phyloP scores from a whole-genome alignment of 2,888 invertebrate genomes.

The Palloptera scutellata region DNA sequence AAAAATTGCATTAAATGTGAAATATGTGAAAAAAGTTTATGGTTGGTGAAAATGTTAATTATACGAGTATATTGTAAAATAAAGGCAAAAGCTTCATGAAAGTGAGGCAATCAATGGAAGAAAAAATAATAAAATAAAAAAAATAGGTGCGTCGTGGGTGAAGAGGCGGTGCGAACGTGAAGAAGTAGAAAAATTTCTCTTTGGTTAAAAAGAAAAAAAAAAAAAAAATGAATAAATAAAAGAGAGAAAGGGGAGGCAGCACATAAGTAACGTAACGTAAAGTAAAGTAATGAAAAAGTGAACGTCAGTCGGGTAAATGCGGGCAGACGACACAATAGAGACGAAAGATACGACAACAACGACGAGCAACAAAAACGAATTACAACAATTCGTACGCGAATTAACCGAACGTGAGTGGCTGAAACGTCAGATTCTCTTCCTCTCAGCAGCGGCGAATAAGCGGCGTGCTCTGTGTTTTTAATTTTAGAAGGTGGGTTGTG shows the following conservation, averaged over 20 bases:
- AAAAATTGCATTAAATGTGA: background rate
- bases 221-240: background rate
- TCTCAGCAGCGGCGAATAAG: no score
- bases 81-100: no score
- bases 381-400: conserved; percentile 29
- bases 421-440: background rate
- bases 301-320: background rate
- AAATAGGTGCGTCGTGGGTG: no score
- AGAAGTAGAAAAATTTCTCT: background rate
- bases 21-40: conserved; percentile 14
- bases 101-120: no score
- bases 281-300: background rate
- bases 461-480: no score
- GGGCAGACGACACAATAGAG: background rate
- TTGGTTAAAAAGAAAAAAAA: background rate
- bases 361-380: conserved; percentile 26
- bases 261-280: background rate
- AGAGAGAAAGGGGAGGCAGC: background rate
- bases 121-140: no score
- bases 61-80: no score
- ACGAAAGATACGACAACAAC: conserved; percentile 8
- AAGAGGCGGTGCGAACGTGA: no score
- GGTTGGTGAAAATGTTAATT: no score
- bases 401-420: conserved; percentile 20
- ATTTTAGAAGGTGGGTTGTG: no score